Conservation (phyloP, 2,888 invertebrate genomes). For the Yponomeuta evonymella region DNA sequence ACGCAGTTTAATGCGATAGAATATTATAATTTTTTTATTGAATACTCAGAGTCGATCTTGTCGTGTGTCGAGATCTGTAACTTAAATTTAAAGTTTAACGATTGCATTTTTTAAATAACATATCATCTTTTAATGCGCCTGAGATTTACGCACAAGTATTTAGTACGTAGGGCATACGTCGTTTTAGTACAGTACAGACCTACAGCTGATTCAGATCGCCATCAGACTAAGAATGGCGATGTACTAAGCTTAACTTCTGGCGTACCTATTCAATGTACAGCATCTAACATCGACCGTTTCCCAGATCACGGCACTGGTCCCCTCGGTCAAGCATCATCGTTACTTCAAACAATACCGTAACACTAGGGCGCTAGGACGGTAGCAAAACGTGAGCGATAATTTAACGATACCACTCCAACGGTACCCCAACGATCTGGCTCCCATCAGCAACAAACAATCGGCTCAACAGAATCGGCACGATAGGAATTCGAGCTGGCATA, state of each 20-base stretch:
- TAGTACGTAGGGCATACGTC: too few relatives aligned
- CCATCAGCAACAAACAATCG: constrained; percentile 47
- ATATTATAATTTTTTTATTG: too few relatives aligned
- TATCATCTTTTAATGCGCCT: too few relatives aligned
- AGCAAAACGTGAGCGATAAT: constrained; percentile 73
- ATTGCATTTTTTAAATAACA: too few relatives aligned
- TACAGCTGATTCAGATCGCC: too few relatives aligned
- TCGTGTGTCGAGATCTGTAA: background rate
- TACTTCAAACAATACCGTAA: constrained; percentile 46
- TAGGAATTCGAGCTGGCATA: constrained; percentile 60
- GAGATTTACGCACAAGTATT: too few relatives aligned
- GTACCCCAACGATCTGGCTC: constrained; percentile 32
- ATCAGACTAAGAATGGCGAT: background rate
- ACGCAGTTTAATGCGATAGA: too few relatives aligned
- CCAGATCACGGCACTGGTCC: background rate
- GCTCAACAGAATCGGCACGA: constrained; percentile 63
- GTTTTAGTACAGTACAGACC: too few relatives aligned
- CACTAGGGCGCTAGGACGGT: constrained; percentile 53
- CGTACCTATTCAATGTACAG: background rate
- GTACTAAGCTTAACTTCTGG: background rate
- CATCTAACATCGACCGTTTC: background rate
- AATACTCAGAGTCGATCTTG: too few relatives aligned
- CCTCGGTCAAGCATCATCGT: constrained; percentile 28
- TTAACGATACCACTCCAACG: constrained; percentile 63
- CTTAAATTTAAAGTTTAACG: background rate